Base-by-base conservation (phyloP, 1,140 invertebrate species). In the Eupeodes corollae region DNA sequence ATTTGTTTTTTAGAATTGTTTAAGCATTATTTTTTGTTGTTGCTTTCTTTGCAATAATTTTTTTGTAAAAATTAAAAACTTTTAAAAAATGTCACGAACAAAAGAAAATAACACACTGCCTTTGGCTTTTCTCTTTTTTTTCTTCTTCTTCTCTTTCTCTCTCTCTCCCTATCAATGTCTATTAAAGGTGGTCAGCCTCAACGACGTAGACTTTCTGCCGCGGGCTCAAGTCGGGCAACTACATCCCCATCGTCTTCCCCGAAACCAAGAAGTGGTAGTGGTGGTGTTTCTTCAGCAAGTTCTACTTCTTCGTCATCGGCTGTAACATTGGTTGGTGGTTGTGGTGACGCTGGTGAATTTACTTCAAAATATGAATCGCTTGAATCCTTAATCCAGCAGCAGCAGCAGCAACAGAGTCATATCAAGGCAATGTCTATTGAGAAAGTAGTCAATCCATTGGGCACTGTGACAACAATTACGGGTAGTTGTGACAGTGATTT, bases 371-470 rank as follows among this genome's bases (percentile, higher is more conserved):
- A 44, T n/a, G 40, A 47, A 18, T 45, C 31, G 11, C 14, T 47
- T 14, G 37, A 50, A 32, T 14, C 42, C 21, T 26, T 26, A 8
- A 26, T 26, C 8, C 39, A 21, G 18, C 16, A 16, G 9, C 39
- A 15, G 6, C 39, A 41, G 3, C 39, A 12, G 13, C 16, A 18
- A 21, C 39, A 14, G 8, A 35, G 48, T 6, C 31, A 40, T 30
- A 12, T 40, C 3, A 52, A 39, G 35, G 33, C 41, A n/a, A 41
- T 41, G 18, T 38, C 52, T 42, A 54, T 67, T 9, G 63, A 67
- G 51, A 68, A 82, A 70, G 77, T 83, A 53, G 80, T 84, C 56
- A 83, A 82, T 74, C 82, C 82, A 26, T 56, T 79, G 59, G 82
- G 82, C 56, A 82, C 78, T 30, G 82, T 84, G 42, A 68, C 67